Conservation (phyloP, 2,113 vertebrate genomes). For the Barbus barbus region DNA sequence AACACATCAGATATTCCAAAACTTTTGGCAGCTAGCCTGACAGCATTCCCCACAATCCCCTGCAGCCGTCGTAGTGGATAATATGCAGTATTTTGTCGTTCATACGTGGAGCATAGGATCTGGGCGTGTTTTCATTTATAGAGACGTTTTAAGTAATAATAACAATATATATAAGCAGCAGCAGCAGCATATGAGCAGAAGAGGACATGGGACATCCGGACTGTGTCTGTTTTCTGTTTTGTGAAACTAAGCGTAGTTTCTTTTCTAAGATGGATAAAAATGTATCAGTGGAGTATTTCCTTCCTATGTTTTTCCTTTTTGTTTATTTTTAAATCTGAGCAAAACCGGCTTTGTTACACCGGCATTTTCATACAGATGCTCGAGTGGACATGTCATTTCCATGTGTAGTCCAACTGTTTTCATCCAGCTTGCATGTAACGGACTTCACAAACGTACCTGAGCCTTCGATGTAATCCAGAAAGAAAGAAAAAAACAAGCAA, state of each 20-base stretch:
- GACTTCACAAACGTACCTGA: conserved; percentile 74
- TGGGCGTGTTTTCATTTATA: conserved; percentile 80
- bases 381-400: conserved; percentile 77
- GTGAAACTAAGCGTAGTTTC: conserved; percentile 76
- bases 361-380: conserved; percentile 83
- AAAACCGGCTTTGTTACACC: conserved; percentile 75
- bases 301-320: conserved; percentile 61
- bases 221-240: conserved; percentile 63
- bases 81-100: conserved; percentile 84
- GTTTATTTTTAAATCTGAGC: conserved; percentile 76
- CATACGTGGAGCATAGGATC: conserved; percentile 79
- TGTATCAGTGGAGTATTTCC: conserved; percentile 25
- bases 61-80: conserved; percentile 69
- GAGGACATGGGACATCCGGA: conserved; percentile 69
- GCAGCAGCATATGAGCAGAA: background rate
- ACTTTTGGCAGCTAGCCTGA: conserved; percentile 85
- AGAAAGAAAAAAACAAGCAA: background rate
- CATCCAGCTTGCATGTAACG: conserved; percentile 82
- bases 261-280: conserved; percentile 57
- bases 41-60: conserved; percentile 34
- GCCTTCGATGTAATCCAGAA: conserved; percentile 66
- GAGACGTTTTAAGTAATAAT: conserved; percentile 47
- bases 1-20: conserved; percentile 68
- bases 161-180: conserved; percentile 49
- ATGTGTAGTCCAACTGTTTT: conserved; percentile 76